phyloP scores from a whole-genome alignment of 2,888 invertebrate species.

The Leptinotarsa haldemani region DNA sequence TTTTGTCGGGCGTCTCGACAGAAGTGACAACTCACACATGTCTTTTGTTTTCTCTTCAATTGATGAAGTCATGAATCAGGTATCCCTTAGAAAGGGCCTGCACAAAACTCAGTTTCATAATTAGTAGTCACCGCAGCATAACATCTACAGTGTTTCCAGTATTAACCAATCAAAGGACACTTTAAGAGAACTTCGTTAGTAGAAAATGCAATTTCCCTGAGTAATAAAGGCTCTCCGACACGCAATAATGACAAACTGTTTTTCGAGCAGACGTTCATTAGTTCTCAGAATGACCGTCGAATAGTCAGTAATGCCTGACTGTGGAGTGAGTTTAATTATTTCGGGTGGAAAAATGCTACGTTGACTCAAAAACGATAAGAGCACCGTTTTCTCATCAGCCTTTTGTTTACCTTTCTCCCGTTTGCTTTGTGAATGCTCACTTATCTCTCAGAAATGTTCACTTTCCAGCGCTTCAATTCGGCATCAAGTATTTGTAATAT shows the following conservation, averaged over 20 bases:
- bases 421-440: background rate
- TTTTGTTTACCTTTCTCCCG: background rate
- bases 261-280: constrained; percentile 2
- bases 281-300: background rate
- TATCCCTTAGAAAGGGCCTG: too few relatives aligned
- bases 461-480: background rate
- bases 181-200: background rate
- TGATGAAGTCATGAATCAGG: too few relatives aligned
- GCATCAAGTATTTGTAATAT: background rate
- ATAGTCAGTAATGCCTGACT: background rate
- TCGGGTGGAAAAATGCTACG: background rate
- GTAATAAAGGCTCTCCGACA: background rate
- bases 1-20: too few relatives aligned
- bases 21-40: too few relatives aligned
- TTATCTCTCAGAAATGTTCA: background rate
- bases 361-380: constrained; percentile 1
- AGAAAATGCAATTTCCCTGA: background rate
- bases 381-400: background rate
- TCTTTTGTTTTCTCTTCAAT: too few relatives aligned
- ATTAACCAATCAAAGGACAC: background rate
- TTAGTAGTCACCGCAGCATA: background rate
- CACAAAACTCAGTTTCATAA: background rate
- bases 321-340: constrained; percentile 1
- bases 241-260: constrained; percentile 4
- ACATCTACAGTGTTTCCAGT: background rate